phyloP scores from a whole-genome alignment of 92 coral and sea anemone genomes.

The Phenganax subtilis region DNA sequence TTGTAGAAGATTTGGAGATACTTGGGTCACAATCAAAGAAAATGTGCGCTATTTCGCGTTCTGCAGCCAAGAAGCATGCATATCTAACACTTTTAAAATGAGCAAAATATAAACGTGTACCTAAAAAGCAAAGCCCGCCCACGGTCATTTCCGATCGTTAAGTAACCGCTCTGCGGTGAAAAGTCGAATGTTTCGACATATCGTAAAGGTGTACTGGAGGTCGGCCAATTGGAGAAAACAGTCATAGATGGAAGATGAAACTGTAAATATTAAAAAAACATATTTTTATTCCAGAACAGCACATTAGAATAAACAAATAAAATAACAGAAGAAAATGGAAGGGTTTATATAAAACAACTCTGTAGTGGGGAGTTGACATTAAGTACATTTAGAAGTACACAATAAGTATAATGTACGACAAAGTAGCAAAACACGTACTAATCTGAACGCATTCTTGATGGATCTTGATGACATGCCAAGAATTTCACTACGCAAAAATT shows the following conservation, averaged over 20 bases:
- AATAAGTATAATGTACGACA: neutral
- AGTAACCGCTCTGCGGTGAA: slow-evolving; percentile 91
- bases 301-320: too few relatives aligned
- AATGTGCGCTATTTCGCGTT: too few relatives aligned
- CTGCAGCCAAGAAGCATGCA: too few relatives aligned
- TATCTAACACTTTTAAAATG: neutral
- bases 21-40: too few relatives aligned
- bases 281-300: neutral
- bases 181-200: slow-evolving; percentile 77
- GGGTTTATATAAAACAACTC: too few relatives aligned
- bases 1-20: too few relatives aligned
- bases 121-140: slow-evolving; percentile 84
- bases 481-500: slow-evolving; percentile 61
- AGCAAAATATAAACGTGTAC: slow-evolving; percentile 21
- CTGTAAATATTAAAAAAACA: slow-evolving; percentile 38
- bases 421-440: slow-evolving; percentile 56
- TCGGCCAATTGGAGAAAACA: slow-evolving; percentile 98
- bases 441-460: slow-evolving; percentile 63
- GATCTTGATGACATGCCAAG: slow-evolving; percentile 73
- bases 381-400: neutral
- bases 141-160: slow-evolving; percentile 82
- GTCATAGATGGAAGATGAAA: slow-evolving; percentile 80
- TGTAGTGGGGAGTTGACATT: too few relatives aligned
- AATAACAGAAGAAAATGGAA: too few relatives aligned
- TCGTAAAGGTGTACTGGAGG: slow-evolving; percentile 66